These are phyloP conservation scores for Monochamus saltuarius DNA, from an alignment of 1,140 invertebrate species.

Conservation along the genomic window DNA sequence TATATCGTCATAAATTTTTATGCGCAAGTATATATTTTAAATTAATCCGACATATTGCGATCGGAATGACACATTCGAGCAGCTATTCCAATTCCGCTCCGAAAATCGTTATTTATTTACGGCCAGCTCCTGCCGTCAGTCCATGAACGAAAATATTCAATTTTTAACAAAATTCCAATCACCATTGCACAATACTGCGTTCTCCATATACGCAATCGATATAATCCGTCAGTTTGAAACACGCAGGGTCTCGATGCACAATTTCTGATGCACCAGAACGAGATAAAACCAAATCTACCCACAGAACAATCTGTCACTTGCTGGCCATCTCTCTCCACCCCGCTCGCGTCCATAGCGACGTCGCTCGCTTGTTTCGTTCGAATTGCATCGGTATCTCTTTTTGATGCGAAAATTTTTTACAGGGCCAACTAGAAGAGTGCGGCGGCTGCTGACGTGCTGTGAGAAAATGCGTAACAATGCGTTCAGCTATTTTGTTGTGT, in stretches of 20 bases:
- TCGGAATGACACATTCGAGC: no score
- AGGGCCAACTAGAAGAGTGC: background rate
- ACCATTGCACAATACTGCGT: slow-evolving; percentile 18
- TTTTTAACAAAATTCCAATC: slow-evolving; percentile 18
- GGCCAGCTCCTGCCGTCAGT: background rate
- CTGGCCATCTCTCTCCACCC: background rate
- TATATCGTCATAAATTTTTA: no score
- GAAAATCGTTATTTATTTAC: no score
- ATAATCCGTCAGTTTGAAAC: slow-evolving; percentile 19
- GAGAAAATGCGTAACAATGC: slow-evolving; percentile 1
- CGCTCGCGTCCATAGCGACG: background rate
- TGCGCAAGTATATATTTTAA: no score
- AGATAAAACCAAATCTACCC: slow-evolving; percentile 20
- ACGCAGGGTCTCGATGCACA: slow-evolving; percentile 21
- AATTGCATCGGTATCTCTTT: no score
- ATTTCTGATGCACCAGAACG: slow-evolving; percentile 27
- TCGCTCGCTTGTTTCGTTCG: background rate
- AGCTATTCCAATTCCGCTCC: no score
- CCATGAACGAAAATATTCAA: slow-evolving; percentile 14
- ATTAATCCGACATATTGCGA: no score
- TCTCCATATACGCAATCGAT: slow-evolving; percentile 23
- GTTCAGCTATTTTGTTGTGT: slow-evolving; percentile 7
- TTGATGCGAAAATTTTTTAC: no score
- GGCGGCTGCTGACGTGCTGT: background rate
- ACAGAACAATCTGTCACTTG: background rate